Evolutionary conservation across 2,888 invertebrate genomes (phyloP).

Genomic region (Thalpophila matura): DNA sequence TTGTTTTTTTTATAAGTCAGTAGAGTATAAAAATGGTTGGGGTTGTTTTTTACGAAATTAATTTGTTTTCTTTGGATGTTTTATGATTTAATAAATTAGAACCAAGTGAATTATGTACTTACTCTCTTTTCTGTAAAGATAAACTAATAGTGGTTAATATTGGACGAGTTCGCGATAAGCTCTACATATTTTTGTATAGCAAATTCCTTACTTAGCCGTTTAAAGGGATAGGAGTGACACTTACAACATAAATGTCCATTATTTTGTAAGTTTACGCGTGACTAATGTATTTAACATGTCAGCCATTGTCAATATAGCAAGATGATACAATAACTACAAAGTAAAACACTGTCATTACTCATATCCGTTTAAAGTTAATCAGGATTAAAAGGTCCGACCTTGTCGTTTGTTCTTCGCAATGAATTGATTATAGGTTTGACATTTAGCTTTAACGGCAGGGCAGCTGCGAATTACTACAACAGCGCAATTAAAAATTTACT

Average conservation of each 20-base stretch:
- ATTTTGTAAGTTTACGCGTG: conserved; percentile 28
- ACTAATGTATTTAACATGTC: conserved; percentile 30
- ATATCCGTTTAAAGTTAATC: conserved; percentile 63
- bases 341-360: conserved; percentile 57
- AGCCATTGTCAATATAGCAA: conserved; percentile 46
- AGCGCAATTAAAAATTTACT: conserved; percentile 77
- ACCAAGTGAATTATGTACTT: not conserved
- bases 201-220: not conserved
- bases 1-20: conserved; percentile 60
- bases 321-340: conserved; percentile 43
- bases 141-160: too few relatives aligned
- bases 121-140: too few relatives aligned
- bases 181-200: not conserved
- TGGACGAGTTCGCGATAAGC: too few relatives aligned
- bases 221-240: conserved; percentile 5
- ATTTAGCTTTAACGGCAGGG: conserved; percentile 81
- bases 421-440: conserved; percentile 84
- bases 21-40: conserved; percentile 40
- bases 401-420: conserved; percentile 72
- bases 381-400: conserved; percentile 74
- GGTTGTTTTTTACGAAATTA: conserved; percentile 8
- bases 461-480: conserved; percentile 83
- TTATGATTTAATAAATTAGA: conserved; percentile 5
- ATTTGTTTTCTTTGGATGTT: conserved; percentile 2
- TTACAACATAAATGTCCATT: conserved; percentile 19